Conservation (phyloP, 2,888 invertebrate species). For the Lasioglossum vierecki region DNA sequence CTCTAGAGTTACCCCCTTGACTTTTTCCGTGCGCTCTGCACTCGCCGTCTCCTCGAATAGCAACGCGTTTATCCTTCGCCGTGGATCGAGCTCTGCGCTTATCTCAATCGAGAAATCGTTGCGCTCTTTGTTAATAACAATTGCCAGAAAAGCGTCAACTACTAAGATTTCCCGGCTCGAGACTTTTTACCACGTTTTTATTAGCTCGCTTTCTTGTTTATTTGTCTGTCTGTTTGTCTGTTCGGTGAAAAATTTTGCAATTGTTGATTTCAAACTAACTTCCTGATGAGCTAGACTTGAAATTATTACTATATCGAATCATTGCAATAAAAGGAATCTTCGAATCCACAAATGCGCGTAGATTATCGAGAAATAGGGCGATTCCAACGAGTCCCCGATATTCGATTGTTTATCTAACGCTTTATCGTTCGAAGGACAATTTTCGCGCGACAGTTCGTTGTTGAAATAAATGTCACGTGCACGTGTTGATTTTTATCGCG, state of each 20-base stretch:
- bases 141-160: too few species aligned
- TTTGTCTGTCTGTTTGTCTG: too few species aligned
- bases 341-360: too few species aligned
- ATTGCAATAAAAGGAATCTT: too few species aligned
- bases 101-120: not conserved
- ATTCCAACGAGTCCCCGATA: not conserved
- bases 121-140: not conserved
- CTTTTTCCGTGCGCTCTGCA: constrained; percentile 14
- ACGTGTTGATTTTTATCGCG: constrained; percentile 37
- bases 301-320: too few species aligned
- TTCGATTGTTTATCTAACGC: constrained; percentile 14
- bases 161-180: too few species aligned
- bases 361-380: not conserved
- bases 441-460: constrained; percentile 27
- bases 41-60: constrained; percentile 43
- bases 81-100: constrained; percentile 25
- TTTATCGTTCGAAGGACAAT: constrained; percentile 26
- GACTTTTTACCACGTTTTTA: too few species aligned
- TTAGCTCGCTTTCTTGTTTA: too few species aligned
- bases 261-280: too few species aligned
- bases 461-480: constrained; percentile 48
- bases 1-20: constrained; percentile 23
- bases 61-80: constrained; percentile 3
- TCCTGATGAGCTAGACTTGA: too few species aligned
- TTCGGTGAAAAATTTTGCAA: too few species aligned